Evolutionary conservation across 2,888 invertebrate genomes (phyloP).

Genomic region (Amphipoea oculea): DNA sequence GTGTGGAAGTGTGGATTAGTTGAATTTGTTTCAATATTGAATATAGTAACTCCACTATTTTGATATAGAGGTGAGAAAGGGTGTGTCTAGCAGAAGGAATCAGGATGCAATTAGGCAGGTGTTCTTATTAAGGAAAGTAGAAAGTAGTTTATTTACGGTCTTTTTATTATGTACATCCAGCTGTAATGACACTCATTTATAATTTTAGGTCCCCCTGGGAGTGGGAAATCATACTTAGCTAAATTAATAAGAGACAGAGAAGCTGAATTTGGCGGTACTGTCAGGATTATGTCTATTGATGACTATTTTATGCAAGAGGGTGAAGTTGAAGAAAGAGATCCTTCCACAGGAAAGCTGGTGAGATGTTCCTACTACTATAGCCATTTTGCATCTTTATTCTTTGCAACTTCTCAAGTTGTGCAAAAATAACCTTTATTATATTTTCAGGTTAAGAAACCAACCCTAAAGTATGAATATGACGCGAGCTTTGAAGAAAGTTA

Average conservation of each 20-base stretch:
- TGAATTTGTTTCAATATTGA: not conserved
- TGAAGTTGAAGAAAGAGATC: slow-evolving; percentile 93
- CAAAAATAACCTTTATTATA: slow-evolving; percentile 17
- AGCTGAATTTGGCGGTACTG: slow-evolving; percentile 96
- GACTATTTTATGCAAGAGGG: slow-evolving; percentile 98
- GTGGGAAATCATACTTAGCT: slow-evolving; percentile 97
- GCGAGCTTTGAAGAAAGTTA: slow-evolving; percentile 95
- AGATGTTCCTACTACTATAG: slow-evolving; percentile 64
- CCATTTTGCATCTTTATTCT: not conserved
- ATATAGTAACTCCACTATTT: not conserved
- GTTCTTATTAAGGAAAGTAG: not conserved
- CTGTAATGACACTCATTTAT: not conserved
- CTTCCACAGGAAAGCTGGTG: slow-evolving; percentile 93
- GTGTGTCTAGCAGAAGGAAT: not conserved
- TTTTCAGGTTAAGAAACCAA: slow-evolving; percentile 90
- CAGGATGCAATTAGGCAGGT: not conserved
- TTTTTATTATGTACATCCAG: not conserved
- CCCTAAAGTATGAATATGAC: slow-evolving; percentile 97
- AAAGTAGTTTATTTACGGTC: not conserved
- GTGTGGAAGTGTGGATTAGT: not conserved
- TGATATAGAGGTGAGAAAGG: not conserved
- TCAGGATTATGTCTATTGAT: slow-evolving; percentile 97
- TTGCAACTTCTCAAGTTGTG: not conserved
- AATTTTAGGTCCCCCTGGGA: slow-evolving; percentile 94
- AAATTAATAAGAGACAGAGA: slow-evolving; percentile 96